A percentile compares a stretch with the other conserved stretches of the same genome.
These are phyloP conservation scores for Diarsia dahlii DNA, from an alignment of 2,888 invertebrate genomes.

Conservation along the genomic window DNA sequence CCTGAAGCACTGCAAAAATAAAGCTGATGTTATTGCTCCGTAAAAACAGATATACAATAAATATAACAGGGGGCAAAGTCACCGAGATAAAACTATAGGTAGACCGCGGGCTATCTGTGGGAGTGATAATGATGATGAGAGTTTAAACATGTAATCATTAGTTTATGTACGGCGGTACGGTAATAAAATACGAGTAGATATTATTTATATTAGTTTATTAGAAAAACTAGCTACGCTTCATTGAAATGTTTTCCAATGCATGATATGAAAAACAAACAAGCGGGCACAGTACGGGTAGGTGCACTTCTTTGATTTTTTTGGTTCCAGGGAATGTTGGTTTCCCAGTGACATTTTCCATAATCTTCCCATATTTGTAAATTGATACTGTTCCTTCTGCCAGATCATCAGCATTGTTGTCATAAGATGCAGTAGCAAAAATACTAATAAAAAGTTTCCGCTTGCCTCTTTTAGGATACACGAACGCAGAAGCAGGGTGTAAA, in stretches of 20 bases:
- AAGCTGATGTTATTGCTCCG: conserved; percentile 67
- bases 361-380: conserved; percentile 8
- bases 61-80: conserved; percentile 70
- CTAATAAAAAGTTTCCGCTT: conserved; percentile 37
- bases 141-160: conserved; percentile 70
- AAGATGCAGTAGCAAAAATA: not conserved
- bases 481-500: conserved; percentile 83
- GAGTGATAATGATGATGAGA: conserved; percentile 79
- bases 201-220: not conserved
- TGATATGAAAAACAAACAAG: conserved; percentile 3
- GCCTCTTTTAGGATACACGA: conserved; percentile 88
- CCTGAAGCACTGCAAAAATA: conserved; percentile 85
- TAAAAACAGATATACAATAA: conserved; percentile 63
- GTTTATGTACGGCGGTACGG: conserved; percentile 33
- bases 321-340: not conserved
- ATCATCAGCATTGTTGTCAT: conserved; percentile 1
- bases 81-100: conserved; percentile 72
- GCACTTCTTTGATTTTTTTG: not conserved
- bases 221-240: conserved; percentile 1
- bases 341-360: not conserved
- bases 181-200: conserved; percentile 38
- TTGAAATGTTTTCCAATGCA: conserved; percentile 1
- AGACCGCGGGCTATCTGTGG: conserved; percentile 77
- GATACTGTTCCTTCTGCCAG: not conserved
- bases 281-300: not conserved